These are phyloP conservation scores for Xylophagus ater DNA, from an alignment of 2,888 invertebrate genomes.

Conservation along the genomic window DNA sequence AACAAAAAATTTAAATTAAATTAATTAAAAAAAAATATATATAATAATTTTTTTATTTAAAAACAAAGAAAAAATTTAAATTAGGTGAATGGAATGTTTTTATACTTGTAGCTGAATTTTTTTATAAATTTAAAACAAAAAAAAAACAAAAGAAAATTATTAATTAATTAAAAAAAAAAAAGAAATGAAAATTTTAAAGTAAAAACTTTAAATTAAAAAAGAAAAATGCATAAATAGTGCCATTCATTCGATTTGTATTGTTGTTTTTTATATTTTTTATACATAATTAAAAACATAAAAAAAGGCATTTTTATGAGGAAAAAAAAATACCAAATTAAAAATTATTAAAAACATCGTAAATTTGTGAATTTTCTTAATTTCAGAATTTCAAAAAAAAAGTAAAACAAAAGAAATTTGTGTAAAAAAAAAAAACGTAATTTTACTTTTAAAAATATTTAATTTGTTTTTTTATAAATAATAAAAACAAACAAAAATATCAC, in stretches of 20 bases:
- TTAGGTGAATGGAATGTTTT: conserved; percentile 16
- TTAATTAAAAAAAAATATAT: conserved; percentile 5
- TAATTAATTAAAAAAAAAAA: conserved; percentile 7
- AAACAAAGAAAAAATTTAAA: conserved; percentile 9
- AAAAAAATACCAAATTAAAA: conserved; percentile 1
- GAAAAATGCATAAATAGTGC: conserved; percentile 9
- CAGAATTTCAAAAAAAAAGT: conserved; percentile 4
- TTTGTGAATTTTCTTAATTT: too few species aligned
- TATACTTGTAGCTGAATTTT: conserved; percentile 18
- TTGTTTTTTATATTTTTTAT: conserved; percentile 10
- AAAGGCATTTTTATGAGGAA: conserved; percentile 4
- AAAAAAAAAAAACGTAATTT: conserved; percentile 4
- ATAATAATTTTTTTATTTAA: conserved; percentile 1
- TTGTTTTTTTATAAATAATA: too few species aligned
- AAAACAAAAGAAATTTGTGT: conserved; percentile 2
- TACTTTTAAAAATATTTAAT: neutral
- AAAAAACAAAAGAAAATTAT: conserved; percentile 5
- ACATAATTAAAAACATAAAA: conserved; percentile 4
- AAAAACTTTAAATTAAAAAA: neutral
- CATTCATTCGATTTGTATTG: conserved; percentile 8
- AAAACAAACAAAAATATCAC: too few species aligned
- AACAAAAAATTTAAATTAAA: conserved; percentile 9
- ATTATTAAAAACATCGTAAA: too few species aligned
- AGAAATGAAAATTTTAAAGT: conserved; percentile 4
- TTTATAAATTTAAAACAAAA: conserved; percentile 10